Percentiles rank a stretch among this genome's conserved stretches.
These are phyloP conservation scores for Nettapus auritus DNA, from an alignment of 2,113 vertebrate species.

Conservation along the genomic window DNA sequence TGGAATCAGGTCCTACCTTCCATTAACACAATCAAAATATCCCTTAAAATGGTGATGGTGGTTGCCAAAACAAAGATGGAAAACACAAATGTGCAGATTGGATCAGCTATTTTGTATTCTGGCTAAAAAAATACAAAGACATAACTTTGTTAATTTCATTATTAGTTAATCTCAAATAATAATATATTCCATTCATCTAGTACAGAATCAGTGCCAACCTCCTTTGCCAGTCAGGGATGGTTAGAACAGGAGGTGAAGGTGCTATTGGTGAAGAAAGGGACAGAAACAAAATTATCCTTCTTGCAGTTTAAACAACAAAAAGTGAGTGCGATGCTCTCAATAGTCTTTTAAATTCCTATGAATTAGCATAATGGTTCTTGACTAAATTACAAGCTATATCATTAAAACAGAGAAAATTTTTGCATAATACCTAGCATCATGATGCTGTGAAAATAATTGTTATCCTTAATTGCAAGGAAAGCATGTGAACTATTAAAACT, in stretches of 20 bases:
- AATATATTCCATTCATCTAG: not conserved
- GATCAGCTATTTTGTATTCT: conserved; percentile 92
- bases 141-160: conserved; percentile 27
- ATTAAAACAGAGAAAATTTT: conserved; percentile 1
- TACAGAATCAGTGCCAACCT: not conserved
- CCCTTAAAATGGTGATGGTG: conserved; percentile 85
- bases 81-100: conserved; percentile 94
- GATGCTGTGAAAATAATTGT: not conserved
- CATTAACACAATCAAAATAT: conserved; percentile 89
- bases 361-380: not conserved
- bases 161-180: not conserved
- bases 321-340: not conserved
- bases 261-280: not conserved
- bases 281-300: not conserved
- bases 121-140: conserved; percentile 78
- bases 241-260: not conserved
- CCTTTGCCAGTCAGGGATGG: not conserved
- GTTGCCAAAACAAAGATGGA: conserved; percentile 89
- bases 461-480: not conserved
- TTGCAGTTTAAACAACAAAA: not conserved
- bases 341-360: conserved; percentile 7
- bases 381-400: not conserved
- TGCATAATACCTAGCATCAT: not conserved
- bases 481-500: conserved; percentile 40
- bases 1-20: conserved; percentile 83